Percentiles rank a stretch among this genome's conserved stretches.
These are phyloP conservation scores for Tachina fera DNA, from an alignment of 2,888 invertebrate genomes.

Conservation along the genomic window DNA sequence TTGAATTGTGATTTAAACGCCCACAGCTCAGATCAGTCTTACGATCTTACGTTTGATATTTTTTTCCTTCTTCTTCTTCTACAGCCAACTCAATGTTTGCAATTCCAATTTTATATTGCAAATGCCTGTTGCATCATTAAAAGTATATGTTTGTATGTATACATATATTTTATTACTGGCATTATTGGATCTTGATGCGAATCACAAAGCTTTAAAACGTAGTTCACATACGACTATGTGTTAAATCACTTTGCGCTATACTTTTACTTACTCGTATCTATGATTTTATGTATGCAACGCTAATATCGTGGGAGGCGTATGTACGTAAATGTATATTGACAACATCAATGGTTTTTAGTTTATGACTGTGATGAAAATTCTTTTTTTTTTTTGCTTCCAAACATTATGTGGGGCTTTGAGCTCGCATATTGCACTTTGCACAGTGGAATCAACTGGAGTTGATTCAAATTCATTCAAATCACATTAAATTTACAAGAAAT, in stretches of 20 bases:
- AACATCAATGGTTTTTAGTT: conserved; percentile 42
- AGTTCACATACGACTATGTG: neutral
- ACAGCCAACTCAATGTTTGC: conserved; percentile 13
- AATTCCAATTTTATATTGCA: conserved; percentile 1
- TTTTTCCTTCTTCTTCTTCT: neutral
- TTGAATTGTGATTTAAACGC: conserved; percentile 24
- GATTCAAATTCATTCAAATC: no score
- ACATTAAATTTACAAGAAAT: no score
- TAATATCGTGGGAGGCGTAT: conserved; percentile 63
- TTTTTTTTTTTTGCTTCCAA: conserved; percentile 12
- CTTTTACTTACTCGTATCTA: neutral
- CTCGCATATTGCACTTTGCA: neutral
- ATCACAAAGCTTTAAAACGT: neutral
- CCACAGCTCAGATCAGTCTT: conserved; percentile 37
- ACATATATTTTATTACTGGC: neutral
- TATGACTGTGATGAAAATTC: conserved; percentile 49
- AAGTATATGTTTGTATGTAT: conserved; percentile 3
- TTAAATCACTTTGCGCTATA: neutral
- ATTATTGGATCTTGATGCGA: conserved; percentile 23
- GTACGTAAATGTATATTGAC: conserved; percentile 47
- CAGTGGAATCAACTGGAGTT: neutral
- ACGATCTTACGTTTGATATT: neutral
- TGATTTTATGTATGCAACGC: neutral
- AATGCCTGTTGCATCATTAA: conserved; percentile 53
- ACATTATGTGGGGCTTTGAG: conserved; percentile 16